Conservation (phyloP, 2,797 vertebrate species). For the Potorous gilbertii region DNA sequence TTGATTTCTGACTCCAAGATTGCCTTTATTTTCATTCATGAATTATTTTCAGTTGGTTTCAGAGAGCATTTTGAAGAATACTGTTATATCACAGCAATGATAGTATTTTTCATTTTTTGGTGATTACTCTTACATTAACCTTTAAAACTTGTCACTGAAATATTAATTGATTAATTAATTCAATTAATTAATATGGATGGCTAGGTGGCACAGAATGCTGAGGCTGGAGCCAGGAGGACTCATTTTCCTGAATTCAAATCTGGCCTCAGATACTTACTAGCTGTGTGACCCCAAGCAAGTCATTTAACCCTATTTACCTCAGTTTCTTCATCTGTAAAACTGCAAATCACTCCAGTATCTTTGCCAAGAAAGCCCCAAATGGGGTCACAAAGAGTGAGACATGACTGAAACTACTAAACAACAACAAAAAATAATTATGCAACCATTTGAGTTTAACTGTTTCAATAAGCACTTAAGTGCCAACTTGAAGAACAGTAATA, state of each 20-base stretch:
- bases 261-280: background rate
- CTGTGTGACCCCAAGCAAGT: background rate
- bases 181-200: background rate
- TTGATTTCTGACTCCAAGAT: background rate
- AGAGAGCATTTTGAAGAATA: background rate
- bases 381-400: background rate
- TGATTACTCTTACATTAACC: background rate
- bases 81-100: background rate
- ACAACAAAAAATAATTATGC: background rate
- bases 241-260: background rate
- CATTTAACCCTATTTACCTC: background rate
- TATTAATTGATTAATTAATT: background rate
- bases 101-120: background rate
- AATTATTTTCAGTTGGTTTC: background rate
- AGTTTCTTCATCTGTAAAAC: background rate
- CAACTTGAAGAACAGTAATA: background rate
- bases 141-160: background rate
- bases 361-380: background rate
- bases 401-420: background rate
- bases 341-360: background rate
- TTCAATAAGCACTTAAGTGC: background rate
- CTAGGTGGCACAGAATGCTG: background rate
- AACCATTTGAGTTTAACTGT: background rate
- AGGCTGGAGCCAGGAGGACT: background rate
- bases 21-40: background rate